Evolutionary conservation across 2,888 invertebrate species (phyloP).

Genomic region (Eutolmus rufibarbis): DNA sequence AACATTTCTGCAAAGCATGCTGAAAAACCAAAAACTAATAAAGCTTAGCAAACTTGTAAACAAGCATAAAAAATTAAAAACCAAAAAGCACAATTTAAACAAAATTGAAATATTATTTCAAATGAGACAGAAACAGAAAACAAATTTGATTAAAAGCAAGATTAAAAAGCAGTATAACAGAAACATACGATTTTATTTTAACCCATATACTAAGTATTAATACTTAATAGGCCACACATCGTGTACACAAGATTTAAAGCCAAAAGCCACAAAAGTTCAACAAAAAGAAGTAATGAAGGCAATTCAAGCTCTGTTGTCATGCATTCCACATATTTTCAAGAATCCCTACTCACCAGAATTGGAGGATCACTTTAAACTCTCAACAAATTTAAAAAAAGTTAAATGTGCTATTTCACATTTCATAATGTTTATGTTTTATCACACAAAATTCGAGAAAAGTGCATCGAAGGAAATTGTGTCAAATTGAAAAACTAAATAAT

Average conservation of each 20-base stretch:
- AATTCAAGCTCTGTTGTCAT: not conserved
- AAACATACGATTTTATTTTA: not conserved
- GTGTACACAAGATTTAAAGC: not conserved
- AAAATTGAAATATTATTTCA: not conserved
- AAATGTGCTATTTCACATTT: too few species aligned
- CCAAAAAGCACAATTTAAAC: not conserved
- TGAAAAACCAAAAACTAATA: constrained; percentile 60
- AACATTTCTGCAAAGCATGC: constrained; percentile 63
- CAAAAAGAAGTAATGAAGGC: not conserved
- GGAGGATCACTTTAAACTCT: not conserved
- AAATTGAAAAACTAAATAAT: not conserved
- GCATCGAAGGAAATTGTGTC: not conserved
- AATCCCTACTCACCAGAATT: not conserved
- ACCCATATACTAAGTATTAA: too few species aligned
- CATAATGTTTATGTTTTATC: not conserved
- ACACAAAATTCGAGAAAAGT: not conserved
- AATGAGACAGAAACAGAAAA: not conserved
- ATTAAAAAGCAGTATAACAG: not conserved
- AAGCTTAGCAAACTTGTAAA: not conserved
- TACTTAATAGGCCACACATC: not conserved
- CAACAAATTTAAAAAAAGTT: not conserved
- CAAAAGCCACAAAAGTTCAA: not conserved
- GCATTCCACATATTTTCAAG: not conserved
- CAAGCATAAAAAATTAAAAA: not conserved
- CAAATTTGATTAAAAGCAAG: not conserved